phyloP scores from a whole-genome alignment of 2,888 invertebrate genomes.

The Cosmia trapezina region DNA sequence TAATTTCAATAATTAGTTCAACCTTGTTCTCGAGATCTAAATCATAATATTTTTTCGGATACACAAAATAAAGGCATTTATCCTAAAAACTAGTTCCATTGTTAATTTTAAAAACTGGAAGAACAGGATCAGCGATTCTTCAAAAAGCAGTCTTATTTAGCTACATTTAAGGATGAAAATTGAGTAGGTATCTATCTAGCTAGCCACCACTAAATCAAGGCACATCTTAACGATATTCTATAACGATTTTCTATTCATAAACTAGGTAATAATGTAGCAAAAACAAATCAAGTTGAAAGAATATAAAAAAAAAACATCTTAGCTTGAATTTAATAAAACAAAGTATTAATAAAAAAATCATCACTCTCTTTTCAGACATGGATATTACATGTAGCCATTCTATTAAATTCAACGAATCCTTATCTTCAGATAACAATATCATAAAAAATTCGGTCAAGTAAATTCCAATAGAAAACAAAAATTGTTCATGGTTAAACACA shows the following conservation, averaged over 20 bases:
- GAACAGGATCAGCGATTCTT: constrained; percentile 26
- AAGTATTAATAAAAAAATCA: neutral
- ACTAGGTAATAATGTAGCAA: neutral
- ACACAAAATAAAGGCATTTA: constrained; percentile 11
- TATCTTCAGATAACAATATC: constrained; percentile 36
- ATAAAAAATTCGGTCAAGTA: constrained; percentile 35
- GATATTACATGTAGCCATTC: neutral
- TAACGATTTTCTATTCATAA: constrained; percentile 11
- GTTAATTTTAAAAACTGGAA: constrained; percentile 22
- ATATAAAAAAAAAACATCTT: constrained; percentile 8
- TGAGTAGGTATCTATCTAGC: constrained; percentile 58
- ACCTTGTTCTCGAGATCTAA: neutral
- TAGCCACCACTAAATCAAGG: constrained; percentile 70
- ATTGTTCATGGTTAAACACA: neutral
- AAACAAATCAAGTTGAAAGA: neutral
- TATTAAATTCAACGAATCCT: constrained; percentile 22
- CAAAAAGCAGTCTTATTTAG: constrained; percentile 55
- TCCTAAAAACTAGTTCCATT: neutral
- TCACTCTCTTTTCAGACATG: neutral
- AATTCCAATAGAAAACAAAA: constrained; percentile 21
- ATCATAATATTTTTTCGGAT: neutral
- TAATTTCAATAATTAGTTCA: neutral
- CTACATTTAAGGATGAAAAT: constrained; percentile 46
- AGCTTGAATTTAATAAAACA: constrained; percentile 8
- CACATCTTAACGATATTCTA: constrained; percentile 68